Percentiles rank a stretch among this genome's conserved stretches.
These are phyloP conservation scores for Drosophila vallismaia DNA, from an alignment of 2,888 invertebrate genomes.

Conservation along the genomic window DNA sequence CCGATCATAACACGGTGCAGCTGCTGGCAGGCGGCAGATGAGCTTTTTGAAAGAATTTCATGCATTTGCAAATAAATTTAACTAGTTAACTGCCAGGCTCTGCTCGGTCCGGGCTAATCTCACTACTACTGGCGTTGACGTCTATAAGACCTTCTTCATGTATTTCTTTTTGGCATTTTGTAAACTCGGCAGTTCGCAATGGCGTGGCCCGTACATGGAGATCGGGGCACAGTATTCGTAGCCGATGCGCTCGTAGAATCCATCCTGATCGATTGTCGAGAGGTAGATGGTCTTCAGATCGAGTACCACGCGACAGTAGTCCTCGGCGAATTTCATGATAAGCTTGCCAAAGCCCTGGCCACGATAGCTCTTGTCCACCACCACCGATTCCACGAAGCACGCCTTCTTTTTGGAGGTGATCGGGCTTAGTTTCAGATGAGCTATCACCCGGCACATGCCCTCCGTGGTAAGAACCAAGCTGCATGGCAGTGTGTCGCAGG, in stretches of 20 bases:
- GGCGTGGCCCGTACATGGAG: constrained; percentile 87
- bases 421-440: constrained; percentile 91
- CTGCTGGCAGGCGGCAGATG: constrained; percentile 49
- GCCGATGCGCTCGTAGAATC: constrained; percentile 90
- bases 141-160: constrained; percentile 84
- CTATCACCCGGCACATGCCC: constrained; percentile 86
- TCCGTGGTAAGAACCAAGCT: constrained; percentile 88
- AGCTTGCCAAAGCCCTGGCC: constrained; percentile 91
- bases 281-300: constrained; percentile 88
- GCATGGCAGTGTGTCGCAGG: constrained; percentile 89
- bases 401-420: constrained; percentile 89
- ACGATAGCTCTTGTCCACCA: constrained; percentile 89
- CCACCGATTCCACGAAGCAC: constrained; percentile 93
- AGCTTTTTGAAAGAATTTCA: constrained; percentile 1
- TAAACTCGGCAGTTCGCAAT: constrained; percentile 83
- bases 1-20: constrained; percentile 39
- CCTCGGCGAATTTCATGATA: constrained; percentile 90
- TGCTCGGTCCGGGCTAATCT: constrained; percentile 45
- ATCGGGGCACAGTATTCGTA: constrained; percentile 89
- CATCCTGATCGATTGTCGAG: constrained; percentile 90
- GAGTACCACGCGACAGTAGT: constrained; percentile 88
- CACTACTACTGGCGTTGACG: constrained; percentile 71
- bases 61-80: constrained; percentile 62
- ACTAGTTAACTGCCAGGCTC: constrained; percentile 62
- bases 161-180: constrained; percentile 83